A percentile compares a stretch with the other conserved stretches of the same genome.
Evolutionary conservation across 1,140 invertebrate species (phyloP).

Genomic region (Micrasema longulum): DNA sequence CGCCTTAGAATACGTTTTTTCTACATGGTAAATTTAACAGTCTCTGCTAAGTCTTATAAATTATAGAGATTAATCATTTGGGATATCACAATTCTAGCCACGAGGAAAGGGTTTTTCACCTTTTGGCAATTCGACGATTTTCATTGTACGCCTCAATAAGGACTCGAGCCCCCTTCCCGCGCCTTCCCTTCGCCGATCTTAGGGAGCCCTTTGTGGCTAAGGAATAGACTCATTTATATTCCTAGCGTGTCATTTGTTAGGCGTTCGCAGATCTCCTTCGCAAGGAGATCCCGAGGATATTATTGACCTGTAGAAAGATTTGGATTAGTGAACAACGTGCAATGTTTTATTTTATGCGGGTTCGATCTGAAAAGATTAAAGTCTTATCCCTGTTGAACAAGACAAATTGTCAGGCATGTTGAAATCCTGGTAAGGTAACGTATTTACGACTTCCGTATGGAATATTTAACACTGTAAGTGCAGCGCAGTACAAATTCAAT

Average conservation of each 20-base stretch:
- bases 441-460: too few relatives aligned
- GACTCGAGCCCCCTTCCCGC: neutral
- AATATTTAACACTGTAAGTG: too few relatives aligned
- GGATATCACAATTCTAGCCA: constrained; percentile 1
- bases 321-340: too few relatives aligned
- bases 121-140: constrained; percentile 30
- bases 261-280: constrained; percentile 25
- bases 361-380: too few relatives aligned
- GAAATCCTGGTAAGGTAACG: too few relatives aligned
- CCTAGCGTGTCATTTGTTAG: constrained; percentile 35
- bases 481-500: too few relatives aligned
- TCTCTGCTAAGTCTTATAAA: too few relatives aligned
- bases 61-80: neutral
- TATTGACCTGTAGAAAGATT: neutral
- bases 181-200: neutral
- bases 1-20: too few relatives aligned
- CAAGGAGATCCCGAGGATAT: neutral
- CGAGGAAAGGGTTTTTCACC: constrained; percentile 30
- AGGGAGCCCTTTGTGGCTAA: constrained; percentile 1
- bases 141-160: constrained; percentile 23
- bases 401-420: too few relatives aligned
- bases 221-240: constrained; percentile 38
- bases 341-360: too few relatives aligned
- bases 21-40: too few relatives aligned
- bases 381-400: too few relatives aligned